Conservation (phyloP, 2,797 vertebrate genomes). For the Rhabdomys pumilio region DNA sequence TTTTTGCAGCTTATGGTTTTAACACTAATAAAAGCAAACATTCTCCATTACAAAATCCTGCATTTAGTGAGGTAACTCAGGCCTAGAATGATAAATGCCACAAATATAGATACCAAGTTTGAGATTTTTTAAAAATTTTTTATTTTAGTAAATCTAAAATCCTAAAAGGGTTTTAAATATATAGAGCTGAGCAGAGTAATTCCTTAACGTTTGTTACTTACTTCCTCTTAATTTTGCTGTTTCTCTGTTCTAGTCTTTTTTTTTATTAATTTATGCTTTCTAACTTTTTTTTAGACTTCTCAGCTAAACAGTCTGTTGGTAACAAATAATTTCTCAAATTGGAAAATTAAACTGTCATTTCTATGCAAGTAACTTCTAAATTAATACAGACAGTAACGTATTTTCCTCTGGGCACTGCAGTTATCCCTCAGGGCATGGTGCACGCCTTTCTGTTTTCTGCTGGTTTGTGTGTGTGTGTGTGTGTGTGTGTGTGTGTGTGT, state of each 20-base stretch:
- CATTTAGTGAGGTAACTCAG: neutral
- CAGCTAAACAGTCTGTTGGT: neutral
- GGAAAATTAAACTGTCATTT: neutral
- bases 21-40: neutral
- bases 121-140: neutral
- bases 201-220: neutral
- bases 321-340: neutral
- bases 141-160: neutral
- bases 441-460: neutral
- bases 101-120: neutral
- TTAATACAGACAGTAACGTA: neutral
- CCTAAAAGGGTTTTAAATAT: neutral
- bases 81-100: neutral
- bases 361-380: neutral
- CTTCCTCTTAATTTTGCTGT: neutral
- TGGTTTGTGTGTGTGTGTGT: neutral
- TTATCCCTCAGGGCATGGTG: neutral
- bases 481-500: too few relatives aligned
- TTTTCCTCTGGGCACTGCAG: neutral
- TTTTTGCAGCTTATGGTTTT: conserved; percentile 8
- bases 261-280: neutral
- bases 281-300: neutral
- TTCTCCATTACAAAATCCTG: neutral
- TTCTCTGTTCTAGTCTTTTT: neutral
- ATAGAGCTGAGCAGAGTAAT: neutral